A percentile compares a stretch with the other conserved stretches of the same genome.
These are phyloP conservation scores for Eledona agricola DNA, from an alignment of 2,888 invertebrate genomes.

Conservation along the genomic window DNA sequence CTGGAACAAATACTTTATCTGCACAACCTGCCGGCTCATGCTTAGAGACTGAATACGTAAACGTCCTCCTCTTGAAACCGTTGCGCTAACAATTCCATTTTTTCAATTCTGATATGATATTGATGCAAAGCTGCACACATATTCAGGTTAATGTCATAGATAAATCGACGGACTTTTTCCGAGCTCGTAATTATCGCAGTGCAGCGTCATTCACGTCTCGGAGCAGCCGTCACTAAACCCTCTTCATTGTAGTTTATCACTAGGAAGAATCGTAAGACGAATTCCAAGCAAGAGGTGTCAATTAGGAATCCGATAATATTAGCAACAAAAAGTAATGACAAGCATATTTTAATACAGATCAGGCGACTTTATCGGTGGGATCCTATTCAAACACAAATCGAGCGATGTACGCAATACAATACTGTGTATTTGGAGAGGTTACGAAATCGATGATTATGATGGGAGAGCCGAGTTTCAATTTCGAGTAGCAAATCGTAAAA, in stretches of 20 bases:
- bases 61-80: too few relatives aligned
- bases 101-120: too few relatives aligned
- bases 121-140: too few relatives aligned
- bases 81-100: too few relatives aligned
- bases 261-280: constrained; percentile 32
- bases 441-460: constrained; percentile 8
- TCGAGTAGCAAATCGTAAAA: constrained; percentile 24
- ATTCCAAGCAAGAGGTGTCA: constrained; percentile 32
- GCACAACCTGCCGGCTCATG: too few relatives aligned
- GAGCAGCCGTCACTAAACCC: constrained; percentile 32
- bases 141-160: constrained; percentile 17
- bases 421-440: too few relatives aligned
- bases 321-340: constrained; percentile 36
- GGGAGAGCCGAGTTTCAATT: constrained; percentile 15
- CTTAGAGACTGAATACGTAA: too few relatives aligned
- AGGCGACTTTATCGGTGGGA: constrained; percentile 27
- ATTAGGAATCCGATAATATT: constrained; percentile 34
- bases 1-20: constrained; percentile 10
- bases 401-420: too few relatives aligned
- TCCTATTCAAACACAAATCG: too few relatives aligned
- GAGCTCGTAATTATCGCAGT: constrained; percentile 17
- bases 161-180: constrained; percentile 18
- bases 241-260: constrained; percentile 31
- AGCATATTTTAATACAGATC: constrained; percentile 26
- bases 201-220: constrained; percentile 24